A percentile compares a stretch with the other conserved stretches of the same genome.
Conservation (phyloP, 2,888 invertebrate species). For the Monopis laevigella region DNA sequence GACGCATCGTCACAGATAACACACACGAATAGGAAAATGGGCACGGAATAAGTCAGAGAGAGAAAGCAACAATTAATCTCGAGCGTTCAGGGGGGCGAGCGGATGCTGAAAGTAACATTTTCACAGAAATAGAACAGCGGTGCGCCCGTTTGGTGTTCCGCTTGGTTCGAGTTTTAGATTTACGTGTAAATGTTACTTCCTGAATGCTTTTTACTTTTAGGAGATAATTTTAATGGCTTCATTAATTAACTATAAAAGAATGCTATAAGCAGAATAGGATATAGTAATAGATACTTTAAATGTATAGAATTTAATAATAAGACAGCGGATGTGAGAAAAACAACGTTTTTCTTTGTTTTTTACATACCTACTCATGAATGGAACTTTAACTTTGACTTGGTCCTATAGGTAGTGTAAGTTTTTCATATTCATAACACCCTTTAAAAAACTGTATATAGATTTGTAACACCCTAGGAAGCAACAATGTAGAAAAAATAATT, state of each 20-base stretch:
- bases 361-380: too few species aligned
- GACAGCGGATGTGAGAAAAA: too few species aligned
- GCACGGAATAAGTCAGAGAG: slow-evolving; percentile 22
- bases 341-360: too few species aligned
- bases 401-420: too few species aligned
- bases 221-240: slow-evolving; percentile 1
- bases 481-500: too few species aligned
- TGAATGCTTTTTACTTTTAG: slow-evolving; percentile 24
- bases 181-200: slow-evolving; percentile 49
- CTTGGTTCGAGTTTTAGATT: slow-evolving; percentile 44
- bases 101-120: slow-evolving; percentile 42
- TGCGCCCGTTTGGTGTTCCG: slow-evolving; percentile 30
- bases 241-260: slow-evolving; percentile 8
- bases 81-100: slow-evolving; percentile 28
- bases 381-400: too few species aligned
- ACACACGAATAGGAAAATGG: slow-evolving; percentile 29
- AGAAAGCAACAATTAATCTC: slow-evolving; percentile 6
- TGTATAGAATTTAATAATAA: too few species aligned
- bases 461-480: too few species aligned
- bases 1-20: slow-evolving; percentile 20
- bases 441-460: too few species aligned
- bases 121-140: slow-evolving; percentile 46
- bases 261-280: too few species aligned
- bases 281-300: too few species aligned
- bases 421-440: too few species aligned